Evolutionary conservation across 2,797 vertebrate genomes (phyloP).

Genomic region (Esox masquinongy): DNA sequence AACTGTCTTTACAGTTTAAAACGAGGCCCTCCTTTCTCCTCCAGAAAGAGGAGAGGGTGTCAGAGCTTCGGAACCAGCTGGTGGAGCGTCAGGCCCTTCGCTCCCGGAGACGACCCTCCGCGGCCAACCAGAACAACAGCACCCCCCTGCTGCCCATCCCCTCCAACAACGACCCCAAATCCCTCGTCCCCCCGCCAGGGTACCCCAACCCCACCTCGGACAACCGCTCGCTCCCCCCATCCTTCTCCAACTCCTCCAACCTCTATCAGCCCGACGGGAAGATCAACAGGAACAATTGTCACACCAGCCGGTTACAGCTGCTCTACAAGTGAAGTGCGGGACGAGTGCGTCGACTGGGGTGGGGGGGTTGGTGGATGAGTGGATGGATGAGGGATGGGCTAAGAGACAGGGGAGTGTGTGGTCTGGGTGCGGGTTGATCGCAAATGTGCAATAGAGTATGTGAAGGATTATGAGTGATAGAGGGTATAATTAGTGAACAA

Average conservation of each 20-base stretch:
- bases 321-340: slow-evolving; percentile 82
- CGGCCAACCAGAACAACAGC: slow-evolving; percentile 73
- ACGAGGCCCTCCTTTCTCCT: neutral
- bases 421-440: neutral
- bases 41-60: slow-evolving; percentile 89
- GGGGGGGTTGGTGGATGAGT: neutral
- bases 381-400: slow-evolving; percentile 3
- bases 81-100: slow-evolving; percentile 85
- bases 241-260: slow-evolving; percentile 74
- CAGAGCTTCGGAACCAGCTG: slow-evolving; percentile 87
- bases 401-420: neutral
- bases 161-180: slow-evolving; percentile 66
- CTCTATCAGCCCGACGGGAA: slow-evolving; percentile 80
- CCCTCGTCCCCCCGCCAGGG: slow-evolving; percentile 68
- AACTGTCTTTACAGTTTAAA: neutral
- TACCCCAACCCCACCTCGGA: slow-evolving; percentile 68
- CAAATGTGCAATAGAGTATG: neutral
- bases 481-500: too few relatives aligned
- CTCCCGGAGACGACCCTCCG: slow-evolving; percentile 79
- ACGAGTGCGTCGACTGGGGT: too few relatives aligned
- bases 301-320: slow-evolving; percentile 85
- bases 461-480: neutral
- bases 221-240: slow-evolving; percentile 67
- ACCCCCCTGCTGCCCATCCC: slow-evolving; percentile 55
- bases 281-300: slow-evolving; percentile 85